A percentile compares a stretch with the other conserved stretches of the same genome.
Evolutionary conservation across 2,797 vertebrate genomes (phyloP).

Genomic region (Alexandromys oeconomus): DNA sequence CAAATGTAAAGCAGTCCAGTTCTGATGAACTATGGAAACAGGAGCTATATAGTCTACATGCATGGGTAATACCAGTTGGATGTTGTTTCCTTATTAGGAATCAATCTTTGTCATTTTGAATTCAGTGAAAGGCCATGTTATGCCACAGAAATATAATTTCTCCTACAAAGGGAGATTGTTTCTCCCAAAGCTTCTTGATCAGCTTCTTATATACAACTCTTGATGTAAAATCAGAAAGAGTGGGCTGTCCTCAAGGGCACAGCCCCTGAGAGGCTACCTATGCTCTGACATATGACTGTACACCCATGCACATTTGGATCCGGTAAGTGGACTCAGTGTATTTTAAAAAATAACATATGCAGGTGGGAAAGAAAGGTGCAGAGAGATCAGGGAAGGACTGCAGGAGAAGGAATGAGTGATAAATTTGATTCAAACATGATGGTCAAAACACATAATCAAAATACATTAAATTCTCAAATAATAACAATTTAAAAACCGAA

Average conservation of each 20-base stretch:
- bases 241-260: neutral
- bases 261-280: neutral
- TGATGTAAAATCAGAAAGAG: constrained; percentile 13
- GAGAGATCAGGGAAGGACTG: too few species aligned
- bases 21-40: neutral
- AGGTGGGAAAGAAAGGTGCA: neutral
- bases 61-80: neutral
- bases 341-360: neutral
- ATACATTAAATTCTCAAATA: neutral
- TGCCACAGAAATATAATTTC: neutral
- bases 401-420: too few species aligned
- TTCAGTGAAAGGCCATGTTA: neutral
- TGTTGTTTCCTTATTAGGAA: neutral
- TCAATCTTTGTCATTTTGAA: neutral
- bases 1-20: neutral
- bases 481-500: neutral
- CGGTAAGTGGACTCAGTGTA: neutral
- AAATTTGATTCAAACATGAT: too few species aligned
- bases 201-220: neutral
- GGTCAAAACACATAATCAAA: neutral
- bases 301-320: neutral
- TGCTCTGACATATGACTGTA: neutral
- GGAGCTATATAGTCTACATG: neutral
- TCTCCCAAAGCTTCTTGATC: neutral
- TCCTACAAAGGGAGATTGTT: neutral